Conservation (phyloP, 2,797 vertebrate genomes). For the Malacoraja senta region DNA sequence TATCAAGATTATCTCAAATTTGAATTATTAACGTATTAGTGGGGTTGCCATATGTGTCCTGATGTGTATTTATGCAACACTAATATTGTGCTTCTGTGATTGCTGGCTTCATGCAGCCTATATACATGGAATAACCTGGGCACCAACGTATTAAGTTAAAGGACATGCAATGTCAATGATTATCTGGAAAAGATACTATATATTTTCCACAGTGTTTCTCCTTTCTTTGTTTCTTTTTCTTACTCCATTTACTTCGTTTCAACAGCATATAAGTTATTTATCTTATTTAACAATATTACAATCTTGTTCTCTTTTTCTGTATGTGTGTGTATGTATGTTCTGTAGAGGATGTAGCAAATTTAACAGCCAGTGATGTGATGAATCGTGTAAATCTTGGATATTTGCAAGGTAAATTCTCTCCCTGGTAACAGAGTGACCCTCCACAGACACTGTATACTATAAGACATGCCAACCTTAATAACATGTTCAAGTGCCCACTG, state of each 20-base stretch:
- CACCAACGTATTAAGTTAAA: neutral
- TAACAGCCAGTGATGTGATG: constrained; percentile 99
- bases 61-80: neutral
- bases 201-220: constrained; percentile 15
- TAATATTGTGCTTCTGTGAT: neutral
- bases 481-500: neutral
- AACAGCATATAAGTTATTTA: neutral
- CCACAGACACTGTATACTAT: constrained; percentile 46
- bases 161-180: neutral
- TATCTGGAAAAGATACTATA: neutral
- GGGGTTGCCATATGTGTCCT: neutral
- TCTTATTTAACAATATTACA: constrained; percentile 44
- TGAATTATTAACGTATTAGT: neutral
- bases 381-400: constrained; percentile 99
- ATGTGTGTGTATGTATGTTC: constrained; percentile 61
- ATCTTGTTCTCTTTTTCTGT: constrained; percentile 57
- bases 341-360: constrained; percentile 99
- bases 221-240: neutral
- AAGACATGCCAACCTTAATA: constrained; percentile 48
- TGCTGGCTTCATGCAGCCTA: neutral
- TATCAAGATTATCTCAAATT: neutral
- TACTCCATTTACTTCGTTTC: neutral
- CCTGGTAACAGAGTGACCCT: constrained; percentile 51
- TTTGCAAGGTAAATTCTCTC: constrained; percentile 92
- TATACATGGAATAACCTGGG: neutral